Evolutionary conservation across 92 coral and sea anemone species (phyloP).

Genomic region (Phenganax subtilis): DNA sequence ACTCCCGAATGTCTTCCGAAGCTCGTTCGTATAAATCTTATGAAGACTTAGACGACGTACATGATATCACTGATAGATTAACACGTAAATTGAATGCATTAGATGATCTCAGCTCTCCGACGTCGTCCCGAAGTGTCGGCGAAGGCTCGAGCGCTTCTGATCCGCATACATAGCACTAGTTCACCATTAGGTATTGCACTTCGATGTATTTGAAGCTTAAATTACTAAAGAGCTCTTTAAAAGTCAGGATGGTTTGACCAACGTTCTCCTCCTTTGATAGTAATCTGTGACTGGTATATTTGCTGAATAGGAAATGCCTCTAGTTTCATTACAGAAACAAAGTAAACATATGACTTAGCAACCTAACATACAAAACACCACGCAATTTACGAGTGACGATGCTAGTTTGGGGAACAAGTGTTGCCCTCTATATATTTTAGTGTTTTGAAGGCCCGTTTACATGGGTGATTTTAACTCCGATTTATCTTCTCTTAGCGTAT

Average conservation of each 20-base stretch:
- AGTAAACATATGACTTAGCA: too few relatives aligned
- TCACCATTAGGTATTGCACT: neutral
- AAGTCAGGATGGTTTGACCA: neutral
- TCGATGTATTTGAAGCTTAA: neutral
- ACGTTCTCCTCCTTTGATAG: neutral
- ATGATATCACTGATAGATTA: slow-evolving; percentile 53
- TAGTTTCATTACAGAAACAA: too few relatives aligned
- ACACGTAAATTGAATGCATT: slow-evolving; percentile 51
- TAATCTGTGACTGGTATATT: too few relatives aligned
- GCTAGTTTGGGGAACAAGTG: too few relatives aligned
- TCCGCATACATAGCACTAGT: slow-evolving; percentile 7
- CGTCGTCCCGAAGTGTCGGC: slow-evolving; percentile 30
- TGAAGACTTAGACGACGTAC: slow-evolving; percentile 74
- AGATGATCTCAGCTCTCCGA: slow-evolving; percentile 38
- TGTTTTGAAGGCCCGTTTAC: too few relatives aligned
- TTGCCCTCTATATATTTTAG: too few relatives aligned
- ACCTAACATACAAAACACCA: too few relatives aligned
- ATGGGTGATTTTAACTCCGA: too few relatives aligned
- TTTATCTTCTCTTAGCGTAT: too few relatives aligned
- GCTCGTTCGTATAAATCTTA: slow-evolving; percentile 92
- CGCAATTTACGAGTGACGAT: too few relatives aligned
- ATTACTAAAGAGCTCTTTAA: neutral
- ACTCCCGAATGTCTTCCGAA: slow-evolving; percentile 71
- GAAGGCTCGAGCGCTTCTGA: slow-evolving; percentile 36
- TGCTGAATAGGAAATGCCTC: too few relatives aligned